Evolutionary conservation across 2,797 vertebrate species (phyloP).

Genomic region (Apogon talboti): DNA sequence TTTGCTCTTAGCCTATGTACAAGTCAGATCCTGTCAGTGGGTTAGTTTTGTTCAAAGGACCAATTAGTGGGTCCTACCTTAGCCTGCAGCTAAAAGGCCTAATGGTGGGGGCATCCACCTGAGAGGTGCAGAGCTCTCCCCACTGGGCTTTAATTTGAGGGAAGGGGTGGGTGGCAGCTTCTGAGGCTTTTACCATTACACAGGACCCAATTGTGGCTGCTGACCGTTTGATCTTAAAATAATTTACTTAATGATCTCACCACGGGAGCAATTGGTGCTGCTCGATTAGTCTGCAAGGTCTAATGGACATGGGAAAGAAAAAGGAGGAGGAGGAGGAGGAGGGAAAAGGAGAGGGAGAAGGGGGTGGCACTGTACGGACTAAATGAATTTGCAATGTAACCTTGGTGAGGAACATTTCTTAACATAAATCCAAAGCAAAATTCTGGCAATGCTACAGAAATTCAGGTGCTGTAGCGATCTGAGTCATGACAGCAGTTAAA

Average conservation of each 20-base stretch:
- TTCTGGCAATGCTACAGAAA: conserved; percentile 33
- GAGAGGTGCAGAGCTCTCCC: conserved; percentile 94
- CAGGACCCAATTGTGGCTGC: conserved; percentile 97
- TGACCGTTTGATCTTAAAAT: conserved; percentile 99
- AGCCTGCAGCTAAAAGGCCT: conserved; percentile 97
- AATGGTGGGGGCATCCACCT: conserved; percentile 93
- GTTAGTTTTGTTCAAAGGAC: conserved; percentile 99
- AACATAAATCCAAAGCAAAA: conserved; percentile 55
- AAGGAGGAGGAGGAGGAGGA: conserved; percentile 72
- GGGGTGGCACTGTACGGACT: conserved; percentile 67
- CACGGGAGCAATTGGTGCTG: conserved; percentile 96
- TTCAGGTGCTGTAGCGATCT: conserved; percentile 16
- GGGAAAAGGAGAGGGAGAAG: conserved; percentile 30
- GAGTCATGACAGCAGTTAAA: conserved; percentile 28
- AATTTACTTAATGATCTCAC: conserved; percentile 99
- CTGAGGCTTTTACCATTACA: conserved; percentile 98
- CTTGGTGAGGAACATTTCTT: conserved; percentile 75
- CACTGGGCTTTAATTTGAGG: conserved; percentile 95
- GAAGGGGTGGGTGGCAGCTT: conserved; percentile 86
- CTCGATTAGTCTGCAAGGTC: conserved; percentile 97
- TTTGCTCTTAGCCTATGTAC: conserved; percentile 89
- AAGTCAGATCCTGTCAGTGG: conserved; percentile 97
- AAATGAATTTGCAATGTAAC: conserved; percentile 82
- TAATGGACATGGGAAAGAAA: conserved; percentile 95
- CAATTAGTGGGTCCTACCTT: conserved; percentile 99